These are phyloP conservation scores for Dreissena rostriformis DNA, from an alignment of 1,140 invertebrate genomes.

Conservation along the genomic window DNA sequence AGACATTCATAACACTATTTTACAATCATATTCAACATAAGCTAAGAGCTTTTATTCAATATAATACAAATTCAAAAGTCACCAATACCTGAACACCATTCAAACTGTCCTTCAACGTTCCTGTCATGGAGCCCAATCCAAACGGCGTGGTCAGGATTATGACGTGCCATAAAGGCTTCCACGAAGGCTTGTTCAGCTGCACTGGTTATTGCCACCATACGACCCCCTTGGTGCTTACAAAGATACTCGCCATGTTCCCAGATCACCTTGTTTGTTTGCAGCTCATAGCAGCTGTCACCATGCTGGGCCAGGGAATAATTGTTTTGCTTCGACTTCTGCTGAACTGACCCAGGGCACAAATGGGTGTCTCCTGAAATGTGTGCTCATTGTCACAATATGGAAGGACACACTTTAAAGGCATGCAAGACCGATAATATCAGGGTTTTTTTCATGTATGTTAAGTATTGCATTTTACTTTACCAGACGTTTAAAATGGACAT, in stretches of 20 bases:
- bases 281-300: not conserved
- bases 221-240: not conserved
- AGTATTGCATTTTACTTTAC: too few species aligned
- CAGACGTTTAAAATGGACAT: too few species aligned
- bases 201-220: not conserved
- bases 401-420: too few species aligned
- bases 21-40: too few species aligned
- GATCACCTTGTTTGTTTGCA: not conserved
- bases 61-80: too few species aligned
- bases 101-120: not conserved
- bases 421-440: too few species aligned
- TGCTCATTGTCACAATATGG: too few species aligned
- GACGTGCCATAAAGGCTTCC: not conserved
- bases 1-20: too few species aligned
- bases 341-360: not conserved
- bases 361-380: not conserved
- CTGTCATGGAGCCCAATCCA: not conserved
- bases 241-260: not conserved
- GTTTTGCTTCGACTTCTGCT: not conserved
- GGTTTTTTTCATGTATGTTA: too few species aligned
- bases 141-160: not conserved
- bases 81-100: not conserved
- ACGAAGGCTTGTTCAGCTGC: not conserved
- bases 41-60: too few species aligned
- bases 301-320: not conserved